Evolutionary conservation across 2,888 invertebrate species (phyloP), one percentile per base, ranked within the genome.

Genomic region (Laspeyria flexula): DNA sequence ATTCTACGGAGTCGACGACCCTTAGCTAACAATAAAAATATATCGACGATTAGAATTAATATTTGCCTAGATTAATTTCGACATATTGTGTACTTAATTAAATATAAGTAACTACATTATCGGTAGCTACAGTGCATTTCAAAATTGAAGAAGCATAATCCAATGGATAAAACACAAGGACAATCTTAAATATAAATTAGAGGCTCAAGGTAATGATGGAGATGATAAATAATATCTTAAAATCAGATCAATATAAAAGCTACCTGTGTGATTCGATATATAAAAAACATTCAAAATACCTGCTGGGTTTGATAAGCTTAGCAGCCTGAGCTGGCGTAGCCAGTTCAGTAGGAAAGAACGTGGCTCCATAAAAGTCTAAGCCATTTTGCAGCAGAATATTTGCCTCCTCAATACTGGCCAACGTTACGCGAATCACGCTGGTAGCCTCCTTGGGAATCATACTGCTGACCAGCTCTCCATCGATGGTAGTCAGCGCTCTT

Each of bases 361-460:
- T 97, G 35, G 97, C 97, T 13, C 96, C 97, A 79, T 96, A 97
- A 90, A 97, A 97, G 87, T 97, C 96, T 51, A 97, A 91, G 0
- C 97, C 97, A 75, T 96, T 96, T 85, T 97, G 96, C 49, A 97
- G 92, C 46, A 97, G 90, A 71, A 95, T 94, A 83, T 96, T 96
- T 68, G 95, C 96, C 76, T 96, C 96, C 65, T 96, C 96, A 59
- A 96, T 93, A 49, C 94, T 96, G 49, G 96, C 96, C 61, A 96
- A 87, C 0, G 96, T 96, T 48, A 96, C 94, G 52, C 96, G 94
- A 33, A 96, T 93, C 7, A 96, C 95, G 57, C 95, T 94, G 50
- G 93, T 93, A 5, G 94, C 93, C 59, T 95, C 95, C 64, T 94
- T 89, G 4, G 93, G 93, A 43, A 91, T 80, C 91, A 92, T 92